Conservation (phyloP, 2,113 vertebrate species). For the Mirza zaza region DNA sequence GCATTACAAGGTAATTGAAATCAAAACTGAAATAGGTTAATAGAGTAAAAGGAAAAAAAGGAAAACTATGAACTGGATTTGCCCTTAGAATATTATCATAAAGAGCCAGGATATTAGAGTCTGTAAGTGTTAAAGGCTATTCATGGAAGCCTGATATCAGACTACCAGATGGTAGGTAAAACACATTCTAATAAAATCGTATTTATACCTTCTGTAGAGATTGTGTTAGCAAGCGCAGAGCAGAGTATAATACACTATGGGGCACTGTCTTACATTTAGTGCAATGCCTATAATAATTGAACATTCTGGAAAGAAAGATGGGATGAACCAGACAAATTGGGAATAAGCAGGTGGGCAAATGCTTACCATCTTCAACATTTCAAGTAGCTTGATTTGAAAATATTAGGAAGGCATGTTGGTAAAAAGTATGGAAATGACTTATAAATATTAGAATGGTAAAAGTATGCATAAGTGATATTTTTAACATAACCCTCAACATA, state of each 20-base stretch:
- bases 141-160: constrained; percentile 41
- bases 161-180: constrained; percentile 57
- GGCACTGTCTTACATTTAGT: neutral
- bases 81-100: constrained; percentile 66
- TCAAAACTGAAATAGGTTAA: constrained; percentile 77
- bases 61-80: constrained; percentile 65
- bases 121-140: constrained; percentile 27
- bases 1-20: constrained; percentile 76
- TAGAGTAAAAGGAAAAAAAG: constrained; percentile 40
- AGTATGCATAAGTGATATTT: neutral
- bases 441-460: neutral
- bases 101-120: constrained; percentile 51
- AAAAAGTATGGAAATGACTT: neutral
- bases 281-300: neutral
- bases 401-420: neutral
- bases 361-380: neutral
- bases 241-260: neutral
- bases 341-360: neutral
- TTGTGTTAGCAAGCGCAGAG: constrained; percentile 25
- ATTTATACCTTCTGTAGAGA: constrained; percentile 49
- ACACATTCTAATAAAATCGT: constrained; percentile 57
- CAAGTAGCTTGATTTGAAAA: neutral
- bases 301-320: constrained; percentile 3
- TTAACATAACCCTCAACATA: neutral
- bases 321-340: neutral